Base-by-base conservation (phyloP, 2,113 vertebrate genomes). In the Myodes glareolus region DNA sequence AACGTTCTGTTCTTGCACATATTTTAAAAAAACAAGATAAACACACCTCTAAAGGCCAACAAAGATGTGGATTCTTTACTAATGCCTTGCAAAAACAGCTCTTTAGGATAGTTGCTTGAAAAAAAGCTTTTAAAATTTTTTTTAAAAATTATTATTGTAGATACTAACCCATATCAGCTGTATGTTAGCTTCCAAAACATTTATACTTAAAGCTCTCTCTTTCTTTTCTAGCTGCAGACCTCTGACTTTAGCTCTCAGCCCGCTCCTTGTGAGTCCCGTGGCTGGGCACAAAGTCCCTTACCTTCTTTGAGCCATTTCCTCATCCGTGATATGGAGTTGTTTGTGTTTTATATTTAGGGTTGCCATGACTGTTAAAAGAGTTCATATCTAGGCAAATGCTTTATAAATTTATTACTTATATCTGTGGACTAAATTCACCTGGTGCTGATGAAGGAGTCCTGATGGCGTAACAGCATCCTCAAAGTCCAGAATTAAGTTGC, bases 1-100 rank as follows among this genome's bases (percentile, higher is more conserved):
- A 81, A 95, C 29, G 50, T 94, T 92, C 76, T 94, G 95, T 92
- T 72, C 45, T 65, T 84, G 68, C 7, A 84, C 16, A 29, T 78
- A 90, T 84, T 67, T 6, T 6, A 39, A 39, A 14, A 25, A 65
- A 93, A 87, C 0, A 16, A 70, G 50, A 92, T 39, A 94, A 94
- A 80, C 33, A 52, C 45, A 8, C 6, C 52, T 70, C 70, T 45
- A 3, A 47, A 61, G 82, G n/a, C 55, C 92, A 42, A 61, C 27
- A 58, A 25, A 9, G 63, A 80, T 80, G 84, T 36, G 77, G 78
- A 89, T 68, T 72, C n/a, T 90, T 92, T 72, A 45, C 39, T 19
- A 70, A 70, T 42, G 45, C 19, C 70, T 90, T 81, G n/a, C 39
- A 94, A 90, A 88, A 31, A 23, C 8, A 50, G 81, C 39, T 95